phyloP scores from a whole-genome alignment of 2,888 invertebrate species.

The Apotomis turbidana region DNA sequence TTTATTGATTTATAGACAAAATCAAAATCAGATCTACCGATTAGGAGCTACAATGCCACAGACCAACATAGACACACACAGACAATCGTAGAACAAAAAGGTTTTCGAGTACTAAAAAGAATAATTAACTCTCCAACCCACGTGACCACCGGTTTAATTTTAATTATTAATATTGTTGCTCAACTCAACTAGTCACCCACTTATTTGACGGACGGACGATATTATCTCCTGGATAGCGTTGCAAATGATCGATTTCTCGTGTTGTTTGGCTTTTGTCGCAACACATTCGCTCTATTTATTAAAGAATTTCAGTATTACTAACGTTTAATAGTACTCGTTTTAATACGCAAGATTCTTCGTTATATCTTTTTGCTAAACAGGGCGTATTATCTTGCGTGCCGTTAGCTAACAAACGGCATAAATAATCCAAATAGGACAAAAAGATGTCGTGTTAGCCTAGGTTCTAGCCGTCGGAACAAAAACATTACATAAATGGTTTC shows the following conservation, averaged over 20 bases:
- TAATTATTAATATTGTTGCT: conserved; percentile 36
- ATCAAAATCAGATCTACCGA: too few species aligned
- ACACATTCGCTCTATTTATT: conserved; percentile 12
- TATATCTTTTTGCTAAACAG: conserved; percentile 23
- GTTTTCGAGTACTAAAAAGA: too few species aligned
- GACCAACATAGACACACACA: too few species aligned
- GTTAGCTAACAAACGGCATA: conserved; percentile 22
- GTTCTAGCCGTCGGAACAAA: conserved; percentile 20
- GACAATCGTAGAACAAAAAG: too few species aligned
- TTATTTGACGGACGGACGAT: conserved; percentile 38
- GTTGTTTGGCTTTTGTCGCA: conserved; percentile 3
- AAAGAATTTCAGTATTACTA: conserved; percentile 6
- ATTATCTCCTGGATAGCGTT: conserved; percentile 25
- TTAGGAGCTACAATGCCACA: too few species aligned
- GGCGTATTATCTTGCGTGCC: conserved; percentile 24
- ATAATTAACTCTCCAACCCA: neutral
- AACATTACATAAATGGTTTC: conserved; percentile 40
- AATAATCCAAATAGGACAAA: conserved; percentile 3
- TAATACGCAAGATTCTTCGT: neutral
- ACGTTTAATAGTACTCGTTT: conserved; percentile 17
- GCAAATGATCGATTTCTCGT: conserved; percentile 8
- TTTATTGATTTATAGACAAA: too few species aligned
- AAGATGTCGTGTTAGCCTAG: conserved; percentile 20
- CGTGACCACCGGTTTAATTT: conserved; percentile 20
- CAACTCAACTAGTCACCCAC: conserved; percentile 36